Conservation (phyloP, 2,888 invertebrate genomes). For the Pedicia rivosa region DNA sequence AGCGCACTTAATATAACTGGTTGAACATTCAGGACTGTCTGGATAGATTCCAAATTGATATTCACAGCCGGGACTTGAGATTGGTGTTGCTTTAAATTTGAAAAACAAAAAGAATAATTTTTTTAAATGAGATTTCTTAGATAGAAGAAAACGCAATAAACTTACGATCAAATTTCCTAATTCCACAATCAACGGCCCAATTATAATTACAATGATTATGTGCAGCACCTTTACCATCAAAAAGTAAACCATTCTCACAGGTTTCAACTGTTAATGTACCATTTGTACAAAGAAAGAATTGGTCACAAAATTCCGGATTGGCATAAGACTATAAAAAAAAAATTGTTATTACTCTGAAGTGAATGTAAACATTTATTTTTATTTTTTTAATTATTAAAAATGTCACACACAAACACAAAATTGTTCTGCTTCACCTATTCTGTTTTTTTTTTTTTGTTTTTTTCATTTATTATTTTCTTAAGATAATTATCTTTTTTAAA, state of each 20-base stretch:
- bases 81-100: conserved; percentile 49
- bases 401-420: too few relatives aligned
- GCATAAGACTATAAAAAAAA: conserved; percentile 59
- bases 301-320: conserved; percentile 74
- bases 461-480: too few relatives aligned
- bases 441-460: too few relatives aligned
- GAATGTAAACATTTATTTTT: too few relatives aligned
- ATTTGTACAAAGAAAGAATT: conserved; percentile 83
- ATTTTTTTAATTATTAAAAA: too few relatives aligned
- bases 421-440: too few relatives aligned
- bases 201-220: conserved; percentile 89
- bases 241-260: conserved; percentile 82
- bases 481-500: too few relatives aligned
- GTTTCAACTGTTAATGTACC: conserved; percentile 78
- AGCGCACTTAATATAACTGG: conserved; percentile 72
- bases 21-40: conserved; percentile 63
- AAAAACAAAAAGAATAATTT: conserved; percentile 1
- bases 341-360: too few relatives aligned
- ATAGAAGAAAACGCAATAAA: too few relatives aligned
- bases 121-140: not conserved
- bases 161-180: conserved; percentile 66
- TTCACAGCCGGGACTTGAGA: conserved; percentile 69
- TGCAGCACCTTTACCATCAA: conserved; percentile 77
- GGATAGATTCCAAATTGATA: conserved; percentile 82
- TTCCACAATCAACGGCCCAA: conserved; percentile 81